Evolutionary conservation across 2,113 vertebrate genomes (phyloP), one percentile per base, ranked within the genome.

Genomic region (Mola mola): DNA sequence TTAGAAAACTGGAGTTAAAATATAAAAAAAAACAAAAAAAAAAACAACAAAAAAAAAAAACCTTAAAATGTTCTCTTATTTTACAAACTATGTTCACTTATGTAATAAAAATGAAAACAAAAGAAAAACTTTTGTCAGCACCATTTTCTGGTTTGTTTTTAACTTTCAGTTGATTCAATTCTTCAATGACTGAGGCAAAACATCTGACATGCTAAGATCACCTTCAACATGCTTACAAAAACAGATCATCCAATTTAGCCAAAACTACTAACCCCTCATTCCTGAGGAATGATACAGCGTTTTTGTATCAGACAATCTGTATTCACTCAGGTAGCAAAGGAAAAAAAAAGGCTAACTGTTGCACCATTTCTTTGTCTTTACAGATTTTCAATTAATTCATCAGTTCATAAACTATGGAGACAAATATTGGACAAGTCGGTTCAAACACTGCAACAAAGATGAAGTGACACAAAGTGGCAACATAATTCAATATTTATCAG

Each of bases 41-140:
- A 87, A 87, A 74, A 7, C 8, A 40, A 40, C 15, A 40, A 16
- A 40, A 85, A 87, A 81, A 87, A 90, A 84, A 82, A 67, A n/a
- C n/a, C 56, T 63, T 76, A 73, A 88, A 86, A 75, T 58, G 19
- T 84, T 72, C 66, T 88, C 75, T 87, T 91, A 89, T 89, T 87
- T 89, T 92, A 92, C 89, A 92, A 88, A 80, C 81, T 84, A 87
- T 90, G 88, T 90, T 89, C 87, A 90, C 80, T 80, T 82, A 78
- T 72, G 78, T 83, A 78, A 86, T 90, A 88, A 86, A 87, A 88
- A 86, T 50, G 51, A 75, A 65, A 86, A 87, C 51, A 70, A 84
- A 86, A 74, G 75, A 84, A 88, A 82, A 83, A 79, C 73, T 57
- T 75, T 74, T 77, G 59, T 89, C 85, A 91, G 90, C 90, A 91